Evolutionary conservation across 2,113 vertebrate genomes (phyloP), one percentile per base, ranked within the genome.

Genomic region (Oenanthe melanoleuca): DNA sequence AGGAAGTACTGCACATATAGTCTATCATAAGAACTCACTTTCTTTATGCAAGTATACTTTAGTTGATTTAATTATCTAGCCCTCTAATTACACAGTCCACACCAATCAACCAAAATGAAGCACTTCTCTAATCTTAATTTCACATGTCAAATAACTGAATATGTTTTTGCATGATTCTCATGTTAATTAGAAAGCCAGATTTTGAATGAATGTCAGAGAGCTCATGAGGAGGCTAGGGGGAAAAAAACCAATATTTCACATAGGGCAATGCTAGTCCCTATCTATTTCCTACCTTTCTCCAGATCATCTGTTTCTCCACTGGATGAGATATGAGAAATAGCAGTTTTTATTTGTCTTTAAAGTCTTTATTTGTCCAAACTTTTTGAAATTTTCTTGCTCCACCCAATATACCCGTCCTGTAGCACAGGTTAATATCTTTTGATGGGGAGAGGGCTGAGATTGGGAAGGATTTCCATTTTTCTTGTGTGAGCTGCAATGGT

Each of bases 61-160:
- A 95, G 88, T 64, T 96, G 44, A 73, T 94, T 97, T 97, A 92
- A 97, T 96, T 95, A 94, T 93, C 91, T 71, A 88, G 82, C 63
- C 87, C 80, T 72, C 89, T 84, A 93, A 95, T 97, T 97, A 97
- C 23, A 79, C 6, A 96, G 77, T 89, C 85, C 93, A 89, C 79
- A 92, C n/a, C 79, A 97, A 96, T 97, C 93, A 97, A 96, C 37
- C 61, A 92, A 96, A 97, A 96, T 83, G 82, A 96, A 96, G 77
- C 75, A 83, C 56, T 93, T 94, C 66, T 90, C 49, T 69, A 57
- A 95, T 95, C 64, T 91, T 86, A 91, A 96, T 86, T 95, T 93
- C 40, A 72, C 70, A 93, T 91, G 89, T 81, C 67, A 95, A 95
- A 94, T 95, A 87, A 80, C 20, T 92, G 61, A 47, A 66, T 86